Evolutionary conservation across 30 jellyfish, hydroid and myxozoan species (phyloP).

Genomic region (Turritopsis rubra): DNA sequence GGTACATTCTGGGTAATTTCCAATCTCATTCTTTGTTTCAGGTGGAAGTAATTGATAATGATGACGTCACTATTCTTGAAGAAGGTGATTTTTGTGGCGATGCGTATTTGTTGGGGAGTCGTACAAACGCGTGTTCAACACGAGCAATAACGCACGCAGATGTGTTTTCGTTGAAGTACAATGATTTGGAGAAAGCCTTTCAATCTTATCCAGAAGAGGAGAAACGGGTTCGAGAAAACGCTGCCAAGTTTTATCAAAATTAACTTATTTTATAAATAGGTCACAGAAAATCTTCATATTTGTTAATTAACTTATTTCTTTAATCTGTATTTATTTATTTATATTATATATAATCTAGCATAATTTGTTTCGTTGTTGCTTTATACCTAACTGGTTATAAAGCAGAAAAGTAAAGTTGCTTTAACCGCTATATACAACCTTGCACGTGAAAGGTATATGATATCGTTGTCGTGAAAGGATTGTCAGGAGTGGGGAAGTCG

Average conservation of each 20-base stretch:
- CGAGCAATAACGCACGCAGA: slow-evolving; percentile 46
- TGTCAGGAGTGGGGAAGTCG: no score
- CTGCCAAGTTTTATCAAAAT: neutral
- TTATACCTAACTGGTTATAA: no score
- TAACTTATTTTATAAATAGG: no score
- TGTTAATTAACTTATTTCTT: no score
- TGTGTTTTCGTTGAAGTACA: slow-evolving; percentile 31
- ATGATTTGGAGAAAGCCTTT: slow-evolving; percentile 28
- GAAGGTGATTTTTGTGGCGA: slow-evolving; percentile 56
- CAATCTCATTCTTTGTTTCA: neutral
- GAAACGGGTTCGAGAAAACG: slow-evolving; percentile 8
- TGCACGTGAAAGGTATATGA: no score
- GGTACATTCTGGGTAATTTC: no score
- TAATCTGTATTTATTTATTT: neutral
- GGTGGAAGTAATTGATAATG: slow-evolving; percentile 35
- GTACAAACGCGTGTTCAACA: slow-evolving; percentile 20
- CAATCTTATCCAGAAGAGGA: slow-evolving; percentile 33
- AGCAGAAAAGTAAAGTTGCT: no score
- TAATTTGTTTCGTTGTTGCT: no score
- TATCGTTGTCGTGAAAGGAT: no score
- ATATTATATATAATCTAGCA: no score
- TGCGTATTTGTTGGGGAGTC: slow-evolving; percentile 5
- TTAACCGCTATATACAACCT: no score
- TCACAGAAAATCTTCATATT: no score
- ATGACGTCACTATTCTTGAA: neutral